phyloP scores from a whole-genome alignment of 2,888 invertebrate species.

The Liopterus haemorrhoidalis region DNA sequence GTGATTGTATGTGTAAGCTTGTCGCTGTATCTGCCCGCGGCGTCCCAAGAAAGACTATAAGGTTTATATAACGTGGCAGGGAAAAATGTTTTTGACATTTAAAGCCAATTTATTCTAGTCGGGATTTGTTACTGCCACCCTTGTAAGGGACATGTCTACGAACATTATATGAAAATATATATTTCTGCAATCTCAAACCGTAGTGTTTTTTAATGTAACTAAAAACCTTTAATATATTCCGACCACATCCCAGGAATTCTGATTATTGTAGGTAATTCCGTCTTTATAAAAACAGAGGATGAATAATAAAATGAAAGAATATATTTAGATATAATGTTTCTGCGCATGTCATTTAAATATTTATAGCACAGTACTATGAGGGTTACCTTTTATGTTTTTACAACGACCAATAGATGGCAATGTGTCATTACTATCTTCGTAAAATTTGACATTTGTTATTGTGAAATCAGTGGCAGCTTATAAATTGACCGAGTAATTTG shows the following conservation, averaged over 20 bases:
- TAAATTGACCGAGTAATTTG: too few species aligned
- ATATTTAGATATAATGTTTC: too few species aligned
- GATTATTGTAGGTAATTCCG: conserved; percentile 16
- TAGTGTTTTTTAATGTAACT: conserved; percentile 7
- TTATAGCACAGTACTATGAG: too few species aligned
- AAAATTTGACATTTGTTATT: too few species aligned
- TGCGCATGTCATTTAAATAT: too few species aligned
- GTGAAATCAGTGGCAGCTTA: too few species aligned
- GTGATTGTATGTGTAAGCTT: too few species aligned
- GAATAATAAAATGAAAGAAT: conserved; percentile 14
- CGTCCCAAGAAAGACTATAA: conserved; percentile 13
- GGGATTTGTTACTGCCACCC: conserved; percentile 17
- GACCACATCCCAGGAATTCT: conserved; percentile 6
- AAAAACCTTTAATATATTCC: conserved; percentile 2
- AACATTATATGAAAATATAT: conserved; percentile 19
- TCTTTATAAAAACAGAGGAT: conserved; percentile 12
- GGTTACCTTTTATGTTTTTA: too few species aligned
- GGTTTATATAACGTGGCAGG: conserved; percentile 22
- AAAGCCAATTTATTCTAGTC: conserved; percentile 21
- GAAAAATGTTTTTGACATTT: conserved; percentile 24
- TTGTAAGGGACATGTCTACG: conserved; percentile 18
- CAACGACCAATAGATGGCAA: too few species aligned
- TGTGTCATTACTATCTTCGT: too few species aligned
- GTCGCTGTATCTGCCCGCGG: too few species aligned
- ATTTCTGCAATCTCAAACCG: too few species aligned